Base-by-base conservation (phyloP, 2,113 vertebrate species). In the Emydocephalus ijimae region DNA sequence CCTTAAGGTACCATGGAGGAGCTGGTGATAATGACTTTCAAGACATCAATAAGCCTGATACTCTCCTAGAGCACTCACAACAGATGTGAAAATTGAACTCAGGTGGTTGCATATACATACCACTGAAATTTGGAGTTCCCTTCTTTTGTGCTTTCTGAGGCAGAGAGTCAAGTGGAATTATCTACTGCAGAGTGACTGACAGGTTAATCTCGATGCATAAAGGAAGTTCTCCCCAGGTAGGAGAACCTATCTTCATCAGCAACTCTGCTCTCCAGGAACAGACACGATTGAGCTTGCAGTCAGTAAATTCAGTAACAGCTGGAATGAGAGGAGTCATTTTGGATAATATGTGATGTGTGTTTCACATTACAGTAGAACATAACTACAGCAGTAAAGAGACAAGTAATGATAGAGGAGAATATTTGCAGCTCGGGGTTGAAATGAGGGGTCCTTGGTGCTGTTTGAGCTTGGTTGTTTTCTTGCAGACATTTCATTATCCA, bases 171-270 rank as follows among this genome's bases (percentile, higher is more conserved):
- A 34, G 14, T 93, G 95, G 94, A 94, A 95, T 95, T 93, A 93
- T 91, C 94, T 96, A 94, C 94, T 96, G 95, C 90, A 93, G 88
- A 94, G 94, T 96, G 95, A 96, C 94, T 96, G 97, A 96, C 95
- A 96, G 94, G 93, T 97, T 96, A 96, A 97, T 96, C 95, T 96
- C 95, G 93, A 95, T 93, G 94, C 94, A 95, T 95, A 93, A 93
- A 95, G 93, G 96, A 92, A 93, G 93, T 93, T 48, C 93, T 96
- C 94, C 95, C 94, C 96, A 97, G 96, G 94, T 97, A 96, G 95
- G 95, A 92, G 95, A 90, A 92, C 88, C 10, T 43, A 29, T 34
- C 12, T 9, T n/a, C 29, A 34, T 69, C 64, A 69, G 29, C 69
- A 74, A 57, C 39, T 23, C 87, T 52, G 11, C 39, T 24, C 23